Evolutionary conservation across 2,797 vertebrate species (phyloP), one percentile per base, ranked within the genome.

Genomic region (Danionella dracula): DNA sequence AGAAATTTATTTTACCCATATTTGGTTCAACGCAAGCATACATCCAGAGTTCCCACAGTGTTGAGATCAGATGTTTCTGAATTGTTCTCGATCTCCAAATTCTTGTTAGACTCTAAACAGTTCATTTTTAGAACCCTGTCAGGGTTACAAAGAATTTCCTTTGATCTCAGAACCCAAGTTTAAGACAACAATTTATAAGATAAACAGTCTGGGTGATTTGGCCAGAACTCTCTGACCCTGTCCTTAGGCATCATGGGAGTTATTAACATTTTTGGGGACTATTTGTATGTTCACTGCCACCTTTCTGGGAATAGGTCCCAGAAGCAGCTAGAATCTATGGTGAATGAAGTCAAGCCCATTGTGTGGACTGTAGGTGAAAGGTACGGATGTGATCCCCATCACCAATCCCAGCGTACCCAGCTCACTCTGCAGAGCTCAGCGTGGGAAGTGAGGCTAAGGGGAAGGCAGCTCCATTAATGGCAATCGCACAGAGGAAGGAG

Each of bases 311-410:
- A 66, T 74, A 76, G 74, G 56, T 79, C 76, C 23, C 23, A 51
- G 71, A 53, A 68, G 51, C 69, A 57, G 53, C 59, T 13, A 42
- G 66, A 17, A 68, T 71, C 66, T 62, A 12, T 58, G 51, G 63
- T 42, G 65, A 53, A 79, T 64, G 35, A 73, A 53, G 79, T 87
- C 81, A 76, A 73, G 69, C 65, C 78, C 69, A 88, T 89, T 89
- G 86, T 89, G 85, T 78, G 78, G 27, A 60, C 75, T 86, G 64
- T 81, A 83, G 80, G 81, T 83, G 78, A 82, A 71, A 80, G 78
- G 75, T 19, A 5, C 49, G 34, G 72, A 75, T 62, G 65, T 80
- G 60, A 45, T 57, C 11, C 23, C 51, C 11, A 38, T 37, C 3
- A 31, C 15, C 0, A 17, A 41, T 49, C 27, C 60, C 41, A 35